Evolutionary conservation across 2,113 vertebrate genomes (phyloP).

Genomic region (Myotis brandtii): DNA sequence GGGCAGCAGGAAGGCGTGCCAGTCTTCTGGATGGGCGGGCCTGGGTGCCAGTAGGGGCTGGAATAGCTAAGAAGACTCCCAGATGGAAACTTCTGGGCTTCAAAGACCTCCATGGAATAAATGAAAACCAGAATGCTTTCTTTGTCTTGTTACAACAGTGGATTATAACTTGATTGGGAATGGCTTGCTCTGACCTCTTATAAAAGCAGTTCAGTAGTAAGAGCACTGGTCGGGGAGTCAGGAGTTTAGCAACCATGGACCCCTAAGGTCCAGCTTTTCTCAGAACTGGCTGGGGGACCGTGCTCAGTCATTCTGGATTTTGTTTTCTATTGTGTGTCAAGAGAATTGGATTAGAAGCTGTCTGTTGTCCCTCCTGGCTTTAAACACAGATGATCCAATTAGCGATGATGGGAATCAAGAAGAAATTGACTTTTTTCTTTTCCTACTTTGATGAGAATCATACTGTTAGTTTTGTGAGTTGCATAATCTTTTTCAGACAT

Average conservation of each 20-base stretch:
- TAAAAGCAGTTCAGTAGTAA: not conserved
- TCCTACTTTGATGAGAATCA: not conserved
- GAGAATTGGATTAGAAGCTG: slow-evolving; percentile 42
- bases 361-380: not conserved
- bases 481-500: not conserved
- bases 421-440: not conserved
- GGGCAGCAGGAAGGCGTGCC: slow-evolving; percentile 59
- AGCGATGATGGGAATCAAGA: not conserved
- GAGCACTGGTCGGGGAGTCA: not conserved
- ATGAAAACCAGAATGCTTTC: slow-evolving; percentile 43
- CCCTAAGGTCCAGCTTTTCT: not conserved
- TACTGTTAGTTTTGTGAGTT: not conserved
- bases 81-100: slow-evolving; percentile 60
- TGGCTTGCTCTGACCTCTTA: not conserved
- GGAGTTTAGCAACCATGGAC: not conserved
- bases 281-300: not conserved
- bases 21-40: slow-evolving; percentile 13
- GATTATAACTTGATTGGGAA: slow-evolving; percentile 38
- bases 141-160: not conserved
- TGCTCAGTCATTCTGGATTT: not conserved
- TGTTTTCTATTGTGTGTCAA: not conserved
- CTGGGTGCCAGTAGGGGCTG: slow-evolving; percentile 17
- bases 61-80: slow-evolving; percentile 16
- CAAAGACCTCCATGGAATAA: slow-evolving; percentile 53
- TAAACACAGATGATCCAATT: not conserved